Evolutionary conservation across 2,113 vertebrate genomes (phyloP).

Genomic region (Scolopax mira): DNA sequence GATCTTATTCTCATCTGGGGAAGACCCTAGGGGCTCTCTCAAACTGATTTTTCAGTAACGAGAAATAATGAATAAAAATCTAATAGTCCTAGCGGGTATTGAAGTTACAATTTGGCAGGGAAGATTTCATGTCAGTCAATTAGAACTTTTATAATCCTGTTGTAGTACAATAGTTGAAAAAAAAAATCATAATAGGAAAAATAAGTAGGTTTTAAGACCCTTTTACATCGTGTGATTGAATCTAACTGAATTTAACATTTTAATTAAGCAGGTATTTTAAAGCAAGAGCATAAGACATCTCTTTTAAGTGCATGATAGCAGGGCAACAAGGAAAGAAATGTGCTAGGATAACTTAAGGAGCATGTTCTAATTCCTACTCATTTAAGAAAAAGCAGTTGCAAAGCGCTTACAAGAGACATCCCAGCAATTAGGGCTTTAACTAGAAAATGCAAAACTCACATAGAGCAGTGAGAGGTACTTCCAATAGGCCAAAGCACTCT

Average conservation of each 20-base stretch:
- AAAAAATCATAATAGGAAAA: background rate
- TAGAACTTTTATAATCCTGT: slow-evolving; percentile 42
- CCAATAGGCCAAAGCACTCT: accelerated
- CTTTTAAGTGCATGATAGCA: background rate
- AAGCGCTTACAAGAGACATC: background rate
- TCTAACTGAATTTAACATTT: background rate
- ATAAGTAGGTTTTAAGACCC: background rate
- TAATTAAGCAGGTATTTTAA: background rate
- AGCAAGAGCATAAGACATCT: background rate
- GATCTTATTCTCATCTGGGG: background rate
- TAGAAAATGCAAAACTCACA: background rate
- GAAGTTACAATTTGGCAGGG: slow-evolving; percentile 5
- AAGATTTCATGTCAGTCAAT: slow-evolving; percentile 11
- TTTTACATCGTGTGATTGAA: background rate
- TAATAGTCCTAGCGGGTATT: background rate
- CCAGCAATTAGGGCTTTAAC: background rate
- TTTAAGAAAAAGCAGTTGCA: background rate
- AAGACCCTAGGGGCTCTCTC: background rate
- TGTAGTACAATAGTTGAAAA: background rate
- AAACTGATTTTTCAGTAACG: slow-evolving; percentile 19
- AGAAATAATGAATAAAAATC: slow-evolving; percentile 37
- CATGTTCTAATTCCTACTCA: background rate
- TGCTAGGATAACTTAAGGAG: background rate
- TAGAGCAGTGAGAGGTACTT: accelerated
- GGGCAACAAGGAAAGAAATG: background rate